phyloP scores from a whole-genome alignment of 1,140 invertebrate species.

The Zophobas atratus region DNA sequence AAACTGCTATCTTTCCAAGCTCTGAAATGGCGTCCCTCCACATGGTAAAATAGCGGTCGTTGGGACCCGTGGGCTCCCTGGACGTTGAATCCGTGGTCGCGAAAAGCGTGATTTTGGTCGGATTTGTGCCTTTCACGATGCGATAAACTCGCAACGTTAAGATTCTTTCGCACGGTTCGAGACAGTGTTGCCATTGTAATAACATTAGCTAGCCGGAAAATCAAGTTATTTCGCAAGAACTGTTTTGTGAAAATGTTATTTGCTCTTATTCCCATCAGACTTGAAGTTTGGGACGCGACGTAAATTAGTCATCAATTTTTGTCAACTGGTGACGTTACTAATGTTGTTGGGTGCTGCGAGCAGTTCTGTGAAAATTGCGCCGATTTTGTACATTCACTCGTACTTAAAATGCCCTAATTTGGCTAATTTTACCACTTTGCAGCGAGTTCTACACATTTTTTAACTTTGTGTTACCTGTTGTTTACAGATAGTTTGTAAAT shows the following conservation, averaged over 20 bases:
- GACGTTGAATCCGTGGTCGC: neutral
- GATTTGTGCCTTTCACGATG: neutral
- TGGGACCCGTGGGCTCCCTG: constrained; percentile 2
- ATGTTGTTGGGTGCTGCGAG: neutral
- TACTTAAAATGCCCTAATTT: neutral
- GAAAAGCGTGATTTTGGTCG: constrained; percentile 1
- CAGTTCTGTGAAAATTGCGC: neutral
- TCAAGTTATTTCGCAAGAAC: constrained; percentile 25
- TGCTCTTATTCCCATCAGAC: neutral
- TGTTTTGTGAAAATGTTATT: constrained; percentile 8
- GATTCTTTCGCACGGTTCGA: neutral
- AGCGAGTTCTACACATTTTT: constrained; percentile 7
- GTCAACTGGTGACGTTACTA: neutral
- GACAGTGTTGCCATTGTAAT: constrained; percentile 55
- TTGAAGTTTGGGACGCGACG: neutral
- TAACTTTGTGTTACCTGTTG: constrained; percentile 3
- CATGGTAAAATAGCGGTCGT: constrained; percentile 60
- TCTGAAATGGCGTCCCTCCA: constrained; percentile 68
- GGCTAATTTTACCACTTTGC: too few relatives aligned
- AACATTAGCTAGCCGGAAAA: constrained; percentile 19
- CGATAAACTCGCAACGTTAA: neutral
- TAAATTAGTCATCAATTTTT: neutral
- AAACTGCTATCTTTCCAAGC: constrained; percentile 60
- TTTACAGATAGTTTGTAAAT: constrained; percentile 68
- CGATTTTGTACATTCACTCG: neutral